Base-by-base conservation (phyloP, 2,113 vertebrate genomes). In the Prunella himalayana region DNA sequence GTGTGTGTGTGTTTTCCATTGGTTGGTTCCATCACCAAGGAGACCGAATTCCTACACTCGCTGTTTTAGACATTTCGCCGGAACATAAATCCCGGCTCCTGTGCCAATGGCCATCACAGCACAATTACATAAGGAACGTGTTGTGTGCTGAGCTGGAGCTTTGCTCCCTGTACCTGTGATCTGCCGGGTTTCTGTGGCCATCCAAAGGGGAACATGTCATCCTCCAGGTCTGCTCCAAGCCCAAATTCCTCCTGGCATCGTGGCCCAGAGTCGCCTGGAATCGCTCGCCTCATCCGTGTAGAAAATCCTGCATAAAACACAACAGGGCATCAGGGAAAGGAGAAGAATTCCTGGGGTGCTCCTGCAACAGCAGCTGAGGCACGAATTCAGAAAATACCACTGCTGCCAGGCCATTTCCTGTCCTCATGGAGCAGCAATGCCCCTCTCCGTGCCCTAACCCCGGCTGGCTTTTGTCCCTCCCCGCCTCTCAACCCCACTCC, bases 21-120 rank as follows among this genome's bases (percentile, higher is more conserved):
- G 88, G 85, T 81, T 82, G 82, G 44, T 68, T 95, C 80, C 49
- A n/a, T 97, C 93, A 86, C 95, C 95, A 96, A 97, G 96, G 96
- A 96, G 92, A 97, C 95, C 0, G 0, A 92, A 96, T 97, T 94
- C 86, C 95, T 84, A 41, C 90, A 88, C 41, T 89, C 0, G 0
- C 89, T 51, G 69, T 51, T 92, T 92, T 11, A 94, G 75, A 85
- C 63, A 5, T 60, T 92, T 94, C 0, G 1, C 83, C 24, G 0
- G 92, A 93, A 90, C 69, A 61, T 13, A 90, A 90, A 93, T 88
- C 65, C 85, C 10, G 0, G 6, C 49, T 78, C n/a, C 76, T 60
- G 68, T 92, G 92, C 93, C 95, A 95, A 18, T 75, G 86, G 89
- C 83, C 86, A 84, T 50, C 81, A 8, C 70, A 13, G 88, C 83